Percentiles rank a stretch among this genome's conserved stretches.
Evolutionary conservation across 2,888 invertebrate genomes (phyloP).

Genomic region (Dendrolimus houi): DNA sequence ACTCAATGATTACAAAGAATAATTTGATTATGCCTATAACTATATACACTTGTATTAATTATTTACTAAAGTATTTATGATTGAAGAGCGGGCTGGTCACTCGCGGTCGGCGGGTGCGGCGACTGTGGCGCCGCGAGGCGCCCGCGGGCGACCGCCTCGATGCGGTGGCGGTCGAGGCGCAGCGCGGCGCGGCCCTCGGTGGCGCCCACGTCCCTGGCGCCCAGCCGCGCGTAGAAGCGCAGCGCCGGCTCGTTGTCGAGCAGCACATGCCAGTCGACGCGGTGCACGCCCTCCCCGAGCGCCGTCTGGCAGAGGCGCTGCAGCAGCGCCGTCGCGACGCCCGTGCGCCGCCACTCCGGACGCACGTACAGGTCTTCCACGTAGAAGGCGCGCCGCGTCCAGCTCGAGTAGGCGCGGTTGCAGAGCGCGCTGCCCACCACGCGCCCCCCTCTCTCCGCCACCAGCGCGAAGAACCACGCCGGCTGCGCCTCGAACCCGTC

Average conservation of each 20-base stretch:
- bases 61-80: no score
- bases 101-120: background rate
- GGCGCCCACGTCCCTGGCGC: constrained; percentile 68
- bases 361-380: constrained; percentile 91
- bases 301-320: constrained; percentile 40
- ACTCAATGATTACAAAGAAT: no score
- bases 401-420: constrained; percentile 89
- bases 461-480: constrained; percentile 79
- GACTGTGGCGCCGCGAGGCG: background rate
- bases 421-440: constrained; percentile 86
- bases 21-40: no score
- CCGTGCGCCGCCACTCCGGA: constrained; percentile 75
- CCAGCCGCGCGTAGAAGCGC: constrained; percentile 83
- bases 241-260: constrained; percentile 84
- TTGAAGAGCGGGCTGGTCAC: no score
- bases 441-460: constrained; percentile 70
- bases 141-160: constrained; percentile 17
- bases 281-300: constrained; percentile 62
- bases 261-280: constrained; percentile 88
- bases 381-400: constrained; percentile 87
- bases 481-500: constrained; percentile 81
- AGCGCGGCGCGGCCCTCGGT: constrained; percentile 49
- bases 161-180: constrained; percentile 43
- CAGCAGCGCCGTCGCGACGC: constrained; percentile 79
- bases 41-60: no score